Evolutionary conservation across 2,888 invertebrate species (phyloP), one percentile per base, ranked within the genome.

Genomic region (Drosophila vallismaia): DNA sequence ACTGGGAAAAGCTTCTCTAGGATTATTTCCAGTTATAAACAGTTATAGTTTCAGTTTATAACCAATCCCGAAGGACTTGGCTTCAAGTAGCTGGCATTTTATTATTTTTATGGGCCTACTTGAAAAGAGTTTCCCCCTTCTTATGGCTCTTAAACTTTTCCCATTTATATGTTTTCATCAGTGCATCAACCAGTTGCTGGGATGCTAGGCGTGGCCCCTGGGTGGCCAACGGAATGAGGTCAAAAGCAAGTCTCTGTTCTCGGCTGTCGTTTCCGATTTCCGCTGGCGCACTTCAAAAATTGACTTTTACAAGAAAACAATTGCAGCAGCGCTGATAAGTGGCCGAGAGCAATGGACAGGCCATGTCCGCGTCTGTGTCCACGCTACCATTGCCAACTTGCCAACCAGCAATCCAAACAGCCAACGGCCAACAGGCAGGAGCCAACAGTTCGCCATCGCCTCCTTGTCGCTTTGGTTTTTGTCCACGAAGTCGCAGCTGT

Each of bases 291-390:
- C 82, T 82, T 86, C 87, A 82, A 84, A 82, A 82, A 82, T 86
- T 86, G 85, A 82, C 82, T 82, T 86, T 86, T 83, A 86, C 82
- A 83, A 83, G 82, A 83, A 83, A 83, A 83, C 87, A 83, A 83
- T 83, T 83, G 82, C 85, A 80, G 74, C 84, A 75, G 73, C 45
- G 68, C 74, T 83, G 82, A 86, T 86, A 83, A 83, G 82, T 83
- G 87, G 75, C 73, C 60, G 71, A 69, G 54, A 71, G 74, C 58
- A 60, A 57, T 53, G 82, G 83, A 74, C 79, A 82, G 75, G 60
- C 69, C 76, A 84, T 57, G 58, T 56, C 71, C 71, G 56, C 53
- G 44, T 55, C 57, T 54, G 74, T 46, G 50, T 59, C 44, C 56
- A 56, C 50, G 50, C 44, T 36, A 29, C 46, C 48, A 48, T 31